A percentile compares a stretch with the other conserved stretches of the same genome.
Conservation (phyloP, 2,797 vertebrate genomes). For the Orientallactaga sibirica region DNA sequence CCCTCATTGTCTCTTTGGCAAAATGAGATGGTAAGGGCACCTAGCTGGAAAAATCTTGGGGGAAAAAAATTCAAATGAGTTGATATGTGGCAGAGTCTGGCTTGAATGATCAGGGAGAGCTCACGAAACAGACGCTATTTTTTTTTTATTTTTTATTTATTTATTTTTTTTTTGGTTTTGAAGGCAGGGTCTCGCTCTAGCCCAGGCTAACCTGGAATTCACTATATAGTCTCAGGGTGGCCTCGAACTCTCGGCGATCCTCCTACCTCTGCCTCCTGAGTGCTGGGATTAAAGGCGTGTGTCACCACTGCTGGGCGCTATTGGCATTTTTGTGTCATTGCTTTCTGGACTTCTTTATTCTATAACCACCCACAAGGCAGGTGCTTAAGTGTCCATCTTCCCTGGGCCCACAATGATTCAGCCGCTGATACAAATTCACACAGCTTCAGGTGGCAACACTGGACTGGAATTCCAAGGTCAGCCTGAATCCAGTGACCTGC, state of each 20-base stretch:
- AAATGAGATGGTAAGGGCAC: neutral
- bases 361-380: neutral
- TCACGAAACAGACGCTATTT: neutral
- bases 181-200: too few relatives aligned
- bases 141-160: too few relatives aligned
- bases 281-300: too few relatives aligned
- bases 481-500: neutral
- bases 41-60: neutral
- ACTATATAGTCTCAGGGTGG: too few relatives aligned
- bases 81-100: neutral
- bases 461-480: neutral
- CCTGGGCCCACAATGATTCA: constrained; percentile 1
- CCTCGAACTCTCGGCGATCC: too few relatives aligned
- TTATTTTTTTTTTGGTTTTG: too few relatives aligned
- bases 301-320: neutral
- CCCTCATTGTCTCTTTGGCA: neutral
- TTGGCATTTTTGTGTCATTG: neutral
- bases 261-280: too few relatives aligned
- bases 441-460: neutral
- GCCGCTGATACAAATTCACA: neutral
- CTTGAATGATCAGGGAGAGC: neutral
- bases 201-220: too few relatives aligned
- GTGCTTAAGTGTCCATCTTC: neutral
- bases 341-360: neutral
- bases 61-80: neutral